Evolutionary conservation across 1,140 invertebrate species (phyloP), one percentile per base, ranked within the genome.

Genomic region (Drosophila nigrodunni): DNA sequence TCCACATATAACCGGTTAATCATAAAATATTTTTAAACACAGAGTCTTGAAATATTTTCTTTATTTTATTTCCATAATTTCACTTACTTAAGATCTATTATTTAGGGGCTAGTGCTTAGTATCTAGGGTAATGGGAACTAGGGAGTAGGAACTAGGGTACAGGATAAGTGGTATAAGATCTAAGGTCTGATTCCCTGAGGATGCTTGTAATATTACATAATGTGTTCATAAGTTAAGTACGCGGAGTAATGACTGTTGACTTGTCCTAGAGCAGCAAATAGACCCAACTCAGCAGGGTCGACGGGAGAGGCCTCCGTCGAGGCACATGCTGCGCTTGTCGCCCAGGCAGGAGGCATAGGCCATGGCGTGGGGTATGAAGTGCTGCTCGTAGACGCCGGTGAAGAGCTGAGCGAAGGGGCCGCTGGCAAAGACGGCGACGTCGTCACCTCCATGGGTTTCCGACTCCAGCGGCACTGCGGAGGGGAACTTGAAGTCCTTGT

Each of bases 321-420:
- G 43, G 15, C 85, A 89, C 85, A 89, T 89, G 15, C 69, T 87
- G 1, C 78, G 80, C 15, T 74, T 64, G 3, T 76, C 75, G 37
- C 94, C 95, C 3, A 96, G 93, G 67, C 95, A 96, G 2, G 95
- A 93, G 0, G 95, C 95, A 67, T 94, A 96, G 0, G 93, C 95
- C 79, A 96, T 95, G 7, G 94, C 94, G 81, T 96, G 94, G 1
- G 96, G 95, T 46, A 96, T 95, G 47, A 94, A 95, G 83, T 95
- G 95, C 83, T 96, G 95, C 74, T 96, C 95, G 66, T 95, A 95
- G 25, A 94, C 94, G 1, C 95, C 95, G 0, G 93, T 94, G 70
- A 96, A 95, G 0, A 96, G 92, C 83, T 96, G 95, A 0, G 95
- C 82, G 90, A 93, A 94, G 0, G 95, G 95, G 10, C 95, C 95